These are phyloP conservation scores for Aleiodes leptofemur DNA, from an alignment of 2,888 invertebrate genomes.

Conservation along the genomic window DNA sequence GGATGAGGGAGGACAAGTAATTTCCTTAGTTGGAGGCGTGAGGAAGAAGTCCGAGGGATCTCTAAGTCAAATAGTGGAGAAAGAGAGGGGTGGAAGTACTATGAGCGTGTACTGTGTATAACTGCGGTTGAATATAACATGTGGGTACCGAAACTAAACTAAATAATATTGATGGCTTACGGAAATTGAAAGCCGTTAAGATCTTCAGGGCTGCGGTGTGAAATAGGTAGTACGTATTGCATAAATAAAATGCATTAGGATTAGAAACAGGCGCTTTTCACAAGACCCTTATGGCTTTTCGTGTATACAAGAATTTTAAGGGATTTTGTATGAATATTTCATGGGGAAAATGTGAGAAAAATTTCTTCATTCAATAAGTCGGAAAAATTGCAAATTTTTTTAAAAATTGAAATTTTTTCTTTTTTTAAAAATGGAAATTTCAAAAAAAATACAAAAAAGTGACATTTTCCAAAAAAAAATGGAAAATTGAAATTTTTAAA, in stretches of 20 bases:
- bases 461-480: too few species aligned
- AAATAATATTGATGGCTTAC: conserved; percentile 76
- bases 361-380: too few species aligned
- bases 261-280: conserved; percentile 63
- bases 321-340: conserved; percentile 12
- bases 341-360: too few species aligned
- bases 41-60: conserved; percentile 58
- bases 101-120: background rate
- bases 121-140: conserved; percentile 30
- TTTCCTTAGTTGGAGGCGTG: conserved; percentile 73
- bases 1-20: conserved; percentile 71
- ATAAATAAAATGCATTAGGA: conserved; percentile 74
- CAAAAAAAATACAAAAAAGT: too few species aligned
- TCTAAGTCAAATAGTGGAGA: background rate
- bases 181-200: conserved; percentile 75
- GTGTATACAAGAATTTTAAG: background rate
- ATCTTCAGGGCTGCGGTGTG: conserved; percentile 69
- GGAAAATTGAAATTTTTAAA: too few species aligned
- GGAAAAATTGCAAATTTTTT: too few species aligned
- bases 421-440: too few species aligned
- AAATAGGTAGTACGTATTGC: conserved; percentile 65
- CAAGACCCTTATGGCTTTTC: background rate
- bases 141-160: conserved; percentile 71
- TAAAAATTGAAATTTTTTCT: too few species aligned
- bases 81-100: conserved; percentile 15